Conservation (phyloP, 2,113 vertebrate genomes). For the Antechinus flavipes region DNA sequence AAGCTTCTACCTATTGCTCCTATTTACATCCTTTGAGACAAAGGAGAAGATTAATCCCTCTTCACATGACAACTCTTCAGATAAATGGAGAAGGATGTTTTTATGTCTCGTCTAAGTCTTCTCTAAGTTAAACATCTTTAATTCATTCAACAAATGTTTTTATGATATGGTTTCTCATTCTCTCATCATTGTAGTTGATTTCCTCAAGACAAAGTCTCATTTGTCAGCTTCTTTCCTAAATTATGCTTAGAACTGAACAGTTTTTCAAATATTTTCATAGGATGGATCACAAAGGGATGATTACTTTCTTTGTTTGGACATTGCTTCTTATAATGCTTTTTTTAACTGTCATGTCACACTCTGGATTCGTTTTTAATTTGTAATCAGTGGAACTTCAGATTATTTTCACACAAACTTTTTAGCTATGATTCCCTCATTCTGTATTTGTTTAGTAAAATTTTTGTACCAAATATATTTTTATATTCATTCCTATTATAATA, state of each 20-base stretch:
- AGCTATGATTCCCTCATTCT: background rate
- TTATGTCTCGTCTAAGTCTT: background rate
- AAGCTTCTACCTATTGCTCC: background rate
- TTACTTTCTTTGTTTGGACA: background rate
- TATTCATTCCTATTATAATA: background rate
- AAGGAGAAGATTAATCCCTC: background rate
- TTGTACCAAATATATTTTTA: background rate
- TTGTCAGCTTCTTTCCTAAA: background rate
- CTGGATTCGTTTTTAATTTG: background rate
- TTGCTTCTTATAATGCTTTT: background rate
- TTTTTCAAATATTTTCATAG: background rate
- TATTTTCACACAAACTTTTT: background rate
- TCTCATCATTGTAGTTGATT: background rate
- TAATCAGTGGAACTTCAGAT: background rate
- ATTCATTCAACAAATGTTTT: background rate
- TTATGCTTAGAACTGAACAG: background rate
- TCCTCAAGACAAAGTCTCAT: background rate
- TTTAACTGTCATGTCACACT: background rate
- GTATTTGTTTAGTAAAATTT: background rate
- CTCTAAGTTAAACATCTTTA: background rate
- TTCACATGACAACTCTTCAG: background rate
- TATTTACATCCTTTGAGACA: background rate
- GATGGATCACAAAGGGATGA: background rate
- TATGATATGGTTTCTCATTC: background rate
- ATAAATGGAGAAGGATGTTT: background rate